Conservation (phyloP, 2,888 invertebrate genomes). For the Cantharis flavilabris region DNA sequence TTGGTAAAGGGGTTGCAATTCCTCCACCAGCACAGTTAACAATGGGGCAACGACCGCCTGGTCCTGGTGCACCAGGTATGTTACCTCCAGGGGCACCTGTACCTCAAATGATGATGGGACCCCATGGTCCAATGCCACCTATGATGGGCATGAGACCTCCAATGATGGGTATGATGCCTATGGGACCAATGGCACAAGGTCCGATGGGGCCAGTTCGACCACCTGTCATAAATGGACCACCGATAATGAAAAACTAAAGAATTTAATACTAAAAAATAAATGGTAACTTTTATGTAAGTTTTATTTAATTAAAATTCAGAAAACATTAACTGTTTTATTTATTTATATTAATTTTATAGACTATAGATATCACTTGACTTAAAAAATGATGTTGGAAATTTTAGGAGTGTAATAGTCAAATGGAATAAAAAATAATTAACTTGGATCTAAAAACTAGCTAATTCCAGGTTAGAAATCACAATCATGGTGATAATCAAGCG, state of each 20-base stretch:
- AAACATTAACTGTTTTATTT: background rate
- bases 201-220: conserved; percentile 76
- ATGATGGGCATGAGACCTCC: conserved; percentile 85
- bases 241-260: conserved; percentile 54
- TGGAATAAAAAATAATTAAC: too few relatives aligned
- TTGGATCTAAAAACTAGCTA: too few relatives aligned
- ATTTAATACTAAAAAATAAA: background rate
- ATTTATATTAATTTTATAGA: background rate
- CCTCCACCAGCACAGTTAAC: conserved; percentile 74
- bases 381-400: too few relatives aligned
- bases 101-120: conserved; percentile 69
- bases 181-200: conserved; percentile 70
- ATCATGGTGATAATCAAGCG: too few relatives aligned
- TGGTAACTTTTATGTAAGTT: background rate
- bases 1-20: conserved; percentile 67
- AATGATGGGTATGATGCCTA: conserved; percentile 78
- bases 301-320: background rate
- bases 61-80: conserved; percentile 63
- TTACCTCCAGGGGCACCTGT: conserved; percentile 66
- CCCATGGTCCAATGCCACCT: conserved; percentile 73
- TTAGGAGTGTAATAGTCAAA: too few relatives aligned
- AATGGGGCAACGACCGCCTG: conserved; percentile 68
- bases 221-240: conserved; percentile 73
- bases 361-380: too few relatives aligned
- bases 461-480: too few relatives aligned